These are phyloP conservation scores for Haliclona indistincta DNA, from an alignment of 37 sponge, comb jelly and placozoan species.

Conservation along the genomic window DNA sequence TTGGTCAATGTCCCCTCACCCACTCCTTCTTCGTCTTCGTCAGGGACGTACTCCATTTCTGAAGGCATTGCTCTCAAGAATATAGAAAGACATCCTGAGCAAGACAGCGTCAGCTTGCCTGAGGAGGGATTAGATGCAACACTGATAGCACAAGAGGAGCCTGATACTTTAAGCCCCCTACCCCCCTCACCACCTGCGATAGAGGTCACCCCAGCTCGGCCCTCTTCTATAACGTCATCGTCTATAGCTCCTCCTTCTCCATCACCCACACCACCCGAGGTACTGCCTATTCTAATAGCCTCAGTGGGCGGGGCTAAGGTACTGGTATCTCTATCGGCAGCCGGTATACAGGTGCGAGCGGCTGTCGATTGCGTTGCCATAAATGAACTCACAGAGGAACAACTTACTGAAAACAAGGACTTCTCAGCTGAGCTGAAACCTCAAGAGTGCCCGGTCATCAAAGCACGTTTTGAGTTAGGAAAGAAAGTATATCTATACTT, in stretches of 20 bases:
- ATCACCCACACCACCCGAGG: neutral
- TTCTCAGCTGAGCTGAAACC: neutral
- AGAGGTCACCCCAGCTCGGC: too few relatives aligned
- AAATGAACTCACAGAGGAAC: conserved; percentile 5
- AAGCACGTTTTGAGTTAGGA: conserved; percentile 51
- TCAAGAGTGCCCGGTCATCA: conserved; percentile 22
- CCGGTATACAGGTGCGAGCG: conserved; percentile 20
- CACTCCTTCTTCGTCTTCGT: too few relatives aligned
- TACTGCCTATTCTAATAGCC: neutral
- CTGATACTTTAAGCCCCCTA: too few relatives aligned
- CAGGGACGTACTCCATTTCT: too few relatives aligned
- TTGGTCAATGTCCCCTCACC: too few relatives aligned
- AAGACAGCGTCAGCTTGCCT: too few relatives aligned
- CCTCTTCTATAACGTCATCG: too few relatives aligned
- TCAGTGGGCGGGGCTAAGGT: conserved; percentile 4
- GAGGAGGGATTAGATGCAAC: too few relatives aligned
- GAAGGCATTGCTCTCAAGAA: too few relatives aligned
- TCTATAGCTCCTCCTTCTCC: neutral
- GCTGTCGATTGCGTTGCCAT: conserved; percentile 22
- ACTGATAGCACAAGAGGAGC: too few relatives aligned
- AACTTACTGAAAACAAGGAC: neutral
- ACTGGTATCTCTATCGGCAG: conserved; percentile 12
- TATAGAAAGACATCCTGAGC: too few relatives aligned
- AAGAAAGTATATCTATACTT: conserved; percentile 27
- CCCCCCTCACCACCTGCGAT: too few relatives aligned